Evolutionary conservation across 2,113 vertebrate species (phyloP), one percentile per base, ranked within the genome.

Genomic region (Aphyosemion australe): DNA sequence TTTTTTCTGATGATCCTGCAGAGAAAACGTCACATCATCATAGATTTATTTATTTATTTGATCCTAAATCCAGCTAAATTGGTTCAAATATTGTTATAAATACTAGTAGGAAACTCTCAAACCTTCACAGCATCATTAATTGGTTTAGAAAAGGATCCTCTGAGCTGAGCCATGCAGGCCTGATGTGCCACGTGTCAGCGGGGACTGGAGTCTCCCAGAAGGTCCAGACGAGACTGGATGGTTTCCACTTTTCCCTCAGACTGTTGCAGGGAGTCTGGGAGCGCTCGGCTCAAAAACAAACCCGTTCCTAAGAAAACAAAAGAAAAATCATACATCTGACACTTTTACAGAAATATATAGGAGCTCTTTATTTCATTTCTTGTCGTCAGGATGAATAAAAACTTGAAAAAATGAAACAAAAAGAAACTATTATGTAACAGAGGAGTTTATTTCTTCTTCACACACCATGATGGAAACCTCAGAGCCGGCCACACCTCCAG

Each of bases 171-270:
- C 5, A 39, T 12, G 11, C 1, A 6, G 26, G 34, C 10, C 53
- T 19, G 6, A 59, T 72, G 41, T 92, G 92, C 92, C 92, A 94
- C 91, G 89, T 94, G 92, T 92, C 89, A 78, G 55, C 87, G 84
- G 67, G 84, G 18, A 0, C 57, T 45, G 86, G 77, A 56, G 39
- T 53, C 86, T 90, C 85, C 83, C 76, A 62, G 72, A 87, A 77
- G 83, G 83, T 85, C 89, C 92, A 93, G 90, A 92, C 93, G 92
- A 45, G 59, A 86, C 72, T 70, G 93, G 89, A 92, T 64, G 32
- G 47, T 19, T 54, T 84, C 87, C 89, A 84, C 74, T 55, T 56
- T 55, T 65, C 77, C 63, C 61, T 78, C 57, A 71, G 68, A 39
- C 18, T 52, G 54, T 16, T 64, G 51, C 8, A 39, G 69, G 60